These are phyloP conservation scores for Spodoptera frugiperda DNA, from an alignment of 1,140 invertebrate species.

Conservation along the genomic window DNA sequence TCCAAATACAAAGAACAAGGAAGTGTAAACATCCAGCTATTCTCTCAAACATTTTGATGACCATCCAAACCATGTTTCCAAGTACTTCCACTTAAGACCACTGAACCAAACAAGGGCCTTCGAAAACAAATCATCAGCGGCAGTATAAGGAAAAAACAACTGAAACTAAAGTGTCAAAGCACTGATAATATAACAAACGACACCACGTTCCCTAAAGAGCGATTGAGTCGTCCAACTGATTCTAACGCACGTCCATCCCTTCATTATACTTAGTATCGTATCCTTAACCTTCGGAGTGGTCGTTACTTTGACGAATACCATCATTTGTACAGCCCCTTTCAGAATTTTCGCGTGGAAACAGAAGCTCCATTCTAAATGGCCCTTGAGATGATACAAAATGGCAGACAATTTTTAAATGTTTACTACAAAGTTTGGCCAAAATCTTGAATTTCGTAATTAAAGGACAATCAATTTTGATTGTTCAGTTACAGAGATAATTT, in stretches of 20 bases:
- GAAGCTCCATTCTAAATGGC: neutral
- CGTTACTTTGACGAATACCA: slow-evolving; percentile 47
- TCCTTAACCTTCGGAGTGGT: slow-evolving; percentile 45
- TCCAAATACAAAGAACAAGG: too few species aligned
- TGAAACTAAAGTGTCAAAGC: neutral
- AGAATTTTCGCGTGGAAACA: neutral
- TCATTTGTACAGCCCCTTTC: slow-evolving; percentile 31
- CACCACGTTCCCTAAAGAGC: slow-evolving; percentile 24
- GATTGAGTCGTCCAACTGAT: slow-evolving; percentile 48
- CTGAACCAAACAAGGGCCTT: neutral
- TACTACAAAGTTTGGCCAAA: too few species aligned
- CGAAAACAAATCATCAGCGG: neutral
- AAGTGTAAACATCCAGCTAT: too few species aligned
- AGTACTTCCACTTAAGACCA: neutral
- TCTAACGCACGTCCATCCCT: slow-evolving; percentile 47
- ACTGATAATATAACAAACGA: slow-evolving; percentile 20
- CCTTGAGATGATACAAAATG: neutral
- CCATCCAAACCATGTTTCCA: too few species aligned
- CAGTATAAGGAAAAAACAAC: neutral
- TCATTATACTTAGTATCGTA: slow-evolving; percentile 48
- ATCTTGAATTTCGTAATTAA: too few species aligned
- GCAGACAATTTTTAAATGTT: too few species aligned
- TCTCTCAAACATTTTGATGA: too few species aligned
- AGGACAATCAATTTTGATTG: too few species aligned
- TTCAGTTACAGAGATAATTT: too few species aligned